phyloP scores from a whole-genome alignment of 2,888 invertebrate genomes.

The Rhamnusium bicolor region DNA sequence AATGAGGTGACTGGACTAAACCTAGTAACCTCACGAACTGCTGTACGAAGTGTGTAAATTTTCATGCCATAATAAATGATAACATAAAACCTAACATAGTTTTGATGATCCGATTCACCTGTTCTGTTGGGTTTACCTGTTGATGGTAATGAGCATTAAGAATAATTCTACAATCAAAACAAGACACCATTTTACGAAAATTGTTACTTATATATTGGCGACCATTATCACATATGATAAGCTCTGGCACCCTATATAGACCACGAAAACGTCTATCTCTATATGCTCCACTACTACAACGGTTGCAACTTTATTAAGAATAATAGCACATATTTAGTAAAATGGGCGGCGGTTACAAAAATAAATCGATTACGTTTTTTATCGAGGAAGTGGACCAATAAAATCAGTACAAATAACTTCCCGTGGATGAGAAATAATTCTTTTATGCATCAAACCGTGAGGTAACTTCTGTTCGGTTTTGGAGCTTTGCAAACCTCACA shows the following conservation, averaged over 20 bases:
- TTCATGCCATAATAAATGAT: too few relatives aligned
- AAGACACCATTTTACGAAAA: conserved; percentile 31
- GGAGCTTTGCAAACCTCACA: conserved; percentile 34
- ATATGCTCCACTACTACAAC: conserved; percentile 5
- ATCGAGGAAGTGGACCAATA: conserved; percentile 38
- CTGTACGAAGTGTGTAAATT: conserved; percentile 49
- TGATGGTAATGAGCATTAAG: conserved; percentile 57
- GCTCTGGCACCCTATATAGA: conserved; percentile 48
- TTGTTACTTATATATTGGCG: conserved; percentile 25
- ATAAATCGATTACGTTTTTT: conserved; percentile 23
- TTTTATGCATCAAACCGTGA: conserved; percentile 29
- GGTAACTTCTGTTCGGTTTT: conserved; percentile 33
- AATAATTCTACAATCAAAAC: conserved; percentile 42
- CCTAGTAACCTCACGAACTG: conserved; percentile 52
- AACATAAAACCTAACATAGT: too few relatives aligned
- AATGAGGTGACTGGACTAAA: conserved; percentile 35
- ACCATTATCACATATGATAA: conserved; percentile 50
- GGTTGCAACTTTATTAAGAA: conserved; percentile 12
- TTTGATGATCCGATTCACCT: conserved; percentile 58
- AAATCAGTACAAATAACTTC: conserved; percentile 35
- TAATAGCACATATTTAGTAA: conserved; percentile 21
- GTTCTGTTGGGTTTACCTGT: conserved; percentile 59
- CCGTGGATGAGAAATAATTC: conserved; percentile 29
- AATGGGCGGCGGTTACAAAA: conserved; percentile 28
- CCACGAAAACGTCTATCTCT: conserved; percentile 37